Evolutionary conservation across 2,797 vertebrate species (phyloP), one percentile per base, ranked within the genome.

Genomic region (Xiphorhynchus erythropygius): DNA sequence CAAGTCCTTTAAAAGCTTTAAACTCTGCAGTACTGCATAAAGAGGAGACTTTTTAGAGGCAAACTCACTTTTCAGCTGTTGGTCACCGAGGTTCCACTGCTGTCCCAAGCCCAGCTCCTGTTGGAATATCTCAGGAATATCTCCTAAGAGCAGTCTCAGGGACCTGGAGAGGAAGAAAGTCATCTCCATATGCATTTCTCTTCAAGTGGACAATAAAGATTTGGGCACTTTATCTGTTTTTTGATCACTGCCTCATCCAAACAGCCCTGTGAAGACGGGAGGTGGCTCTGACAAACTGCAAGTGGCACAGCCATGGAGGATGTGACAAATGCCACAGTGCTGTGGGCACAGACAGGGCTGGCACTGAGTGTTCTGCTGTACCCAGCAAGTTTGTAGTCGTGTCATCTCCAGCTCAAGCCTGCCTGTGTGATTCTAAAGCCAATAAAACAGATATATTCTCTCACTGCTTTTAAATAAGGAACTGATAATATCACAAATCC

Each of bases 101-200:
- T 70, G 73, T 60, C 21, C 35, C 0, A 3, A 87, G 82, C 64
- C 46, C 56, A 22, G 56, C 4, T 25, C 16, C 50, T 8, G 12
- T 2, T 63, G 90, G 46, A 42, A 25, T 85, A 39, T 22, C 47
- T 81, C 59, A 69, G 84, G 41, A 47, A 14, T 39, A n/a, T 62
- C 50, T 82, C 50, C 53, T 13, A 49, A 57, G 57, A 87, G 81
- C 28, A 8, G 7, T 22, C 10, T 25, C 35, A 25, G 94, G 42
- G 67, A 33, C 64, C 33, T 53, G 79, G 13, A 71, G 71, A 25
- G 76, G 63, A 47, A 52, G 32, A 3, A 17, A 39, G 17, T 50
- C 10, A 0, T 3, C 32, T 65, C 77, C 49, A 2, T 4, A 1
- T 3, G 25, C 4, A 1, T 62, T 67, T 80, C 35, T 87, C 41